phyloP scores from a whole-genome alignment of 2,888 invertebrate species.

The Endomychus coccineus region DNA sequence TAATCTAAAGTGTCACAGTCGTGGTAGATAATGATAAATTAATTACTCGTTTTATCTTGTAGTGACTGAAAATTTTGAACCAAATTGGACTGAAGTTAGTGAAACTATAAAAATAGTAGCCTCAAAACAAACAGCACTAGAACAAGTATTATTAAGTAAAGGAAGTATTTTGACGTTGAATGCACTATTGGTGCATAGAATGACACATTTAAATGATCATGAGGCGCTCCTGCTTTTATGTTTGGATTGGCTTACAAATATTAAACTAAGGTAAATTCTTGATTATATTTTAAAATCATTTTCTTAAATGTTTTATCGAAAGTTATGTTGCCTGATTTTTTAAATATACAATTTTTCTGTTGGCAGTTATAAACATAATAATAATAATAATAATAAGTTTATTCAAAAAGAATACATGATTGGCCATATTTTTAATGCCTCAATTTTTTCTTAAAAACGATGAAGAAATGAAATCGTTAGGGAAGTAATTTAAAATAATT shows the following conservation, averaged over 20 bases:
- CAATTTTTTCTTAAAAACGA: too few relatives aligned
- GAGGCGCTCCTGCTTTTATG: slow-evolving; percentile 32
- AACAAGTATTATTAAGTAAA: slow-evolving; percentile 45
- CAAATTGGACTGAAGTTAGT: slow-evolving; percentile 46
- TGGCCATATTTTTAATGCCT: too few relatives aligned
- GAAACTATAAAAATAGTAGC: slow-evolving; percentile 42
- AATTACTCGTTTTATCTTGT: slow-evolving; percentile 8
- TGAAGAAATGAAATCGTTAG: too few relatives aligned
- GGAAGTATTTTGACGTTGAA: slow-evolving; percentile 51
- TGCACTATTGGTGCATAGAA: slow-evolving; percentile 47
- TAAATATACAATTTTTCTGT: too few relatives aligned
- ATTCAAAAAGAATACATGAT: too few relatives aligned
- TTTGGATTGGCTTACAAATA: slow-evolving; percentile 36
- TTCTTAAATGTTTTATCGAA: too few relatives aligned
- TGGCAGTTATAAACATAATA: too few relatives aligned
- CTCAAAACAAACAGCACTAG: slow-evolving; percentile 46
- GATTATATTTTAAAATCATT: slow-evolving; percentile 2
- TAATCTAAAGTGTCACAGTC: too few relatives aligned
- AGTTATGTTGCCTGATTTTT: too few relatives aligned
- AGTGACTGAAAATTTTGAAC: slow-evolving; percentile 32
- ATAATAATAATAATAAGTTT: too few relatives aligned
- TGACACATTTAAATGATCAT: slow-evolving; percentile 33
- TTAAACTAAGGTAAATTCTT: slow-evolving; percentile 49
- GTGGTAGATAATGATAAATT: too few relatives aligned
- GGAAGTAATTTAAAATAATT: too few relatives aligned